phyloP scores from a whole-genome alignment of 2,113 vertebrate genomes.

The Cacatua alba region DNA sequence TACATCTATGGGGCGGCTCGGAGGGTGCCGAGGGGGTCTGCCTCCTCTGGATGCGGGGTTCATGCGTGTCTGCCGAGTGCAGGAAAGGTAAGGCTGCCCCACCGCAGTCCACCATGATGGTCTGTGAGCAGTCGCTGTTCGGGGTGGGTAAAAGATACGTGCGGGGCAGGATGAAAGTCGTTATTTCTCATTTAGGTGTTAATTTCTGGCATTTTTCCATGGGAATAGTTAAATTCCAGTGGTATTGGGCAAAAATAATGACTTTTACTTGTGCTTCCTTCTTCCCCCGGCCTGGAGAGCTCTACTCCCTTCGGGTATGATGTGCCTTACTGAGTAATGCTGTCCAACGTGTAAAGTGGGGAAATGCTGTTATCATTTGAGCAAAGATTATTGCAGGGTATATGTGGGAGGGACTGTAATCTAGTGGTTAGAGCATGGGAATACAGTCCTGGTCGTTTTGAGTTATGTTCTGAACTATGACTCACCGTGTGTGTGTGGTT shows the following conservation, averaged over 20 bases:
- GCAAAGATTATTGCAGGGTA: slow-evolving; percentile 48
- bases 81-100: neutral
- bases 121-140: accelerated
- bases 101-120: accelerated
- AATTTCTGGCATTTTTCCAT: neutral
- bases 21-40: neutral
- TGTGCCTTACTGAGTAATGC: slow-evolving; percentile 23
- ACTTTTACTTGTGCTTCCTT: neutral
- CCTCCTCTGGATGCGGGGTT: accelerated
- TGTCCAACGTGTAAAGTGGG: slow-evolving; percentile 25
- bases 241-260: neutral
- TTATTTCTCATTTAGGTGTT: neutral
- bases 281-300: neutral
- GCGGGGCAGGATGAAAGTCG: neutral
- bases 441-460: slow-evolving; percentile 17
- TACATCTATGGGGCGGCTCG: neutral
- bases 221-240: neutral
- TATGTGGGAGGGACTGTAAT: slow-evolving; percentile 54
- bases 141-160: neutral
- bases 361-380: slow-evolving; percentile 46
- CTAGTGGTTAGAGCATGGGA: slow-evolving; percentile 55
- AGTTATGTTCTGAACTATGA: slow-evolving; percentile 37
- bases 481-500: slow-evolving; percentile 22
- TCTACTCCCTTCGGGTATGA: neutral
- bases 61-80: accelerated